Conservation (phyloP, 2,113 vertebrate genomes). For the Takifugu flavidus region DNA sequence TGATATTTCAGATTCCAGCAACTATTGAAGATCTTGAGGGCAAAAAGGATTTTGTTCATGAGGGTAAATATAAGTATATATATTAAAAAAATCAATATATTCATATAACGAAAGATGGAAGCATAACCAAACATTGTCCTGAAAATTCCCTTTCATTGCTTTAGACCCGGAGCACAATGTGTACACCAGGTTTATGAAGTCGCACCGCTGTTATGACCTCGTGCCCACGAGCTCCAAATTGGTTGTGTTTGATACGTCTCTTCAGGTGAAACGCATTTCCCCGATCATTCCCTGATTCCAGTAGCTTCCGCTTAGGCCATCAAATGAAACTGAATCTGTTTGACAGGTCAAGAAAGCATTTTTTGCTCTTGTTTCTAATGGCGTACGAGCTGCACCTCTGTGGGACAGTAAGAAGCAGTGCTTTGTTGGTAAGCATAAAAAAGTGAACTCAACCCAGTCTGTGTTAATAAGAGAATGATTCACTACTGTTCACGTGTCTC, state of each 20-base stretch:
- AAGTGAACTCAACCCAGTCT: background rate
- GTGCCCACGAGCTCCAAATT: constrained; percentile 97
- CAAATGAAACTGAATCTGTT: background rate
- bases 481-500: constrained; percentile 1
- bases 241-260: constrained; percentile 95
- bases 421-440: constrained; percentile 85
- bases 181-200: constrained; percentile 95
- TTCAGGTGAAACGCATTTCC: constrained; percentile 79
- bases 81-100: background rate
- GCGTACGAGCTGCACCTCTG: constrained; percentile 91
- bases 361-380: constrained; percentile 95
- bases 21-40: constrained; percentile 70
- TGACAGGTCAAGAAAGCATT: constrained; percentile 96
- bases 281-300: background rate
- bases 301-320: background rate
- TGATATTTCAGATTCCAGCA: constrained; percentile 66
- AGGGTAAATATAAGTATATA: constrained; percentile 53
- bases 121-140: background rate
- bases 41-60: constrained; percentile 67
- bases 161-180: constrained; percentile 80
- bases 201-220: constrained; percentile 94
- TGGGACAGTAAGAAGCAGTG: constrained; percentile 98
- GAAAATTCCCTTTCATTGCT: background rate
- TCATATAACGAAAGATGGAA: background rate
- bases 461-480: background rate